Base-by-base conservation (phyloP, 1,140 invertebrate species). In the Andricus grossulariae region DNA sequence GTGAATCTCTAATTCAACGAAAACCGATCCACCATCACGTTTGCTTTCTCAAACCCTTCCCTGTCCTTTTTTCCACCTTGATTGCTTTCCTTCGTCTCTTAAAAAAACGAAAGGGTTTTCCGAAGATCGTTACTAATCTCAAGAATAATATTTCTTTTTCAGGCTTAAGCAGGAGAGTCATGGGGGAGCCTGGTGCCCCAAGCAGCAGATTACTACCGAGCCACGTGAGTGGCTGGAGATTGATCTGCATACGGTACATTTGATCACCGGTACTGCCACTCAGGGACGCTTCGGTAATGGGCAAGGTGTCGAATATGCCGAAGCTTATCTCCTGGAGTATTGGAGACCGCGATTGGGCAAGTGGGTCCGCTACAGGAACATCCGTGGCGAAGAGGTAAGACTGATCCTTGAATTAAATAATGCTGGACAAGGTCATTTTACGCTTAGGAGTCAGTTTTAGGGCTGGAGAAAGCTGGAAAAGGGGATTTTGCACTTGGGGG, bases 211-310 rank as follows among this genome's bases (percentile, higher is more conserved):
- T 80, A 95, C 94, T 55, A 93, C 93, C 50, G 94, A 95, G 80
- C 92, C 94, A 0, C 92, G 93, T 76, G 96, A 97, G 90, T 97
- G 95, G 94, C 89, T 97, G 49, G 95, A 95, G 88, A 94, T 97
- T 77, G 94, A 97, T 90, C 91, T 97, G 78, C 93, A 94, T 78
- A 92, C 91, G 18, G 93, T 96, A 32, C 94, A 95, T 89, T 93
- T 96, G 85, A 95, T 97, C 84, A 96, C 95, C 3, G 94, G 93
- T 4, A 94, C 96, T 2, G 95, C 95, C 83, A 96, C 95, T 18
- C 96, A 97, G 87, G 96, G 96, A 19, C 93, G 96, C 50, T 97
- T 97, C 87, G 96, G 96, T 2, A 97, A 97, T 87, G 96, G 96
- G 25, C 93, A 96, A 83, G 96, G 96, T 57, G 93, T 94, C 78